Percentiles rank a stretch among this genome's conserved stretches.
phyloP scores from a whole-genome alignment of 1,140 invertebrate species.

The Brachionus sp. region DNA sequence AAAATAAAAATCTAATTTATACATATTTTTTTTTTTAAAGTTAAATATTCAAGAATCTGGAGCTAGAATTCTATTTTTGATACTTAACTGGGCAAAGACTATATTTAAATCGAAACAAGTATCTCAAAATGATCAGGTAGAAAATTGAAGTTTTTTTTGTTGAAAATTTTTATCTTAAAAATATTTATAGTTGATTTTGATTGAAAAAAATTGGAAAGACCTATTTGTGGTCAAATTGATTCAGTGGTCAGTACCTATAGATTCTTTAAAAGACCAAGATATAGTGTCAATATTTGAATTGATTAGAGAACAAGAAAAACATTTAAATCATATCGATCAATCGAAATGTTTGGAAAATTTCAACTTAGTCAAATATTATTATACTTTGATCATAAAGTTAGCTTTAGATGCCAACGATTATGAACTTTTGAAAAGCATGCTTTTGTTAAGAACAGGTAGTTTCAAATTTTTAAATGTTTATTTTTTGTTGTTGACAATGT shows the following conservation, averaged over 20 bases:
- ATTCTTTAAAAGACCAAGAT: neutral
- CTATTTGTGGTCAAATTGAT: conserved; percentile 8
- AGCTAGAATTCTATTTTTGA: conserved; percentile 79
- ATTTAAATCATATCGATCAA: neutral
- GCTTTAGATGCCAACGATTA: neutral
- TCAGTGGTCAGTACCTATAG: conserved; percentile 17
- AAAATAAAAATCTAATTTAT: too few species aligned
- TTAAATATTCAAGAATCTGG: conserved; percentile 71
- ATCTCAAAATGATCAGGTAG: conserved; percentile 71
- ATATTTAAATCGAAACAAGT: conserved; percentile 72
- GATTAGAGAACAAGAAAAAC: neutral
- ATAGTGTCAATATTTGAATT: neutral
- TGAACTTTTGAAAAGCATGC: neutral
- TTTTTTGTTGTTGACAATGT: neutral
- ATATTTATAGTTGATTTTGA: neutral
- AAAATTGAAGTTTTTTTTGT: conserved; percentile 61
- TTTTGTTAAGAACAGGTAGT: neutral
- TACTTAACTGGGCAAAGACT: conserved; percentile 79
- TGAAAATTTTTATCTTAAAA: neutral
- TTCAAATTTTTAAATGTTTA: neutral
- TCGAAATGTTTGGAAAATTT: neutral
- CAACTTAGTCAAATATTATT: neutral
- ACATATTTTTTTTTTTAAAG: neutral
- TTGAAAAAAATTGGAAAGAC: conserved; percentile 38
- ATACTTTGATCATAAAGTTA: neutral